phyloP scores from a whole-genome alignment of 1,140 invertebrate genomes.

The Drosophila teissieri region DNA sequence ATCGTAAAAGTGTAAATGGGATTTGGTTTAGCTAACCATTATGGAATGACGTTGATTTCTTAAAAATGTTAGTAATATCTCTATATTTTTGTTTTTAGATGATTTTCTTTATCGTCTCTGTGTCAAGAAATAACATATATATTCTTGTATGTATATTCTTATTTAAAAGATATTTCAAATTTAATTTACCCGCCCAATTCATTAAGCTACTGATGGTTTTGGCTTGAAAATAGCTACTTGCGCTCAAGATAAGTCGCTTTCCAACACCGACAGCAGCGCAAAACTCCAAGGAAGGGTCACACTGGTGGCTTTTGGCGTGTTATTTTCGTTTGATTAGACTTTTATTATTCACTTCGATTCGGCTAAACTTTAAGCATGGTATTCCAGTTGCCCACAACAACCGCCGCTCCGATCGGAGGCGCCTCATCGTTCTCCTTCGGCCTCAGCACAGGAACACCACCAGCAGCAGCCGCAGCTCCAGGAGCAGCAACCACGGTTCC shows the following conservation, averaged over 20 bases:
- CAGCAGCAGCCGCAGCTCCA: slow-evolving; percentile 16
- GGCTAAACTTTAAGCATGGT: slow-evolving; percentile 30
- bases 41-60: too few relatives aligned
- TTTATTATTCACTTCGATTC: slow-evolving; percentile 4
- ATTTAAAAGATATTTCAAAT: neutral
- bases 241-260: neutral
- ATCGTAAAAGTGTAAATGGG: too few relatives aligned
- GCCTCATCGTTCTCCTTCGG: slow-evolving; percentile 54
- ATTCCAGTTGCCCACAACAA: slow-evolving; percentile 71
- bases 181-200: neutral
- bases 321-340: slow-evolving; percentile 17
- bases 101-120: too few relatives aligned
- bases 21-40: too few relatives aligned
- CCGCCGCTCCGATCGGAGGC: slow-evolving; percentile 37
- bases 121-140: neutral
- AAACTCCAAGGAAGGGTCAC: neutral
- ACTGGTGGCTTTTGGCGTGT: slow-evolving; percentile 24
- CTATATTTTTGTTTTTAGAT: too few relatives aligned
- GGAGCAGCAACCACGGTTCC: slow-evolving; percentile 23
- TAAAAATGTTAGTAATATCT: too few relatives aligned
- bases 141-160: neutral
- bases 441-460: slow-evolving; percentile 34
- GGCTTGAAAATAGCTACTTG: neutral
- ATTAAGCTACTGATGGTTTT: neutral
- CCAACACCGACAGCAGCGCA: neutral